Percentiles rank a stretch among this genome's conserved stretches.
phyloP scores from a whole-genome alignment of 1,140 invertebrate species.

The Agraylea sexmaculata region DNA sequence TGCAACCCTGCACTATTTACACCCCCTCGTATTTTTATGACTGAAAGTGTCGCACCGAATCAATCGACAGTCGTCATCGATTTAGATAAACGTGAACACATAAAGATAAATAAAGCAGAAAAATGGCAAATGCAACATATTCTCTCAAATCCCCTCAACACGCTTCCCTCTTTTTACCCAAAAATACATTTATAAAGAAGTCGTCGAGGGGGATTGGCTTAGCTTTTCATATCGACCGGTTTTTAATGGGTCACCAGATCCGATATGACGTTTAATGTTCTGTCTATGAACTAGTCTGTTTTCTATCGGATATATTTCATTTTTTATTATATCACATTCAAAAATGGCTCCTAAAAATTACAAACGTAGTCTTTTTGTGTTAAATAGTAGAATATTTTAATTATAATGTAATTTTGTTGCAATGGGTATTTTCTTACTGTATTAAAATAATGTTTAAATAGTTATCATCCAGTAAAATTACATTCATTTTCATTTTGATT shows the following conservation, averaged over 20 bases:
- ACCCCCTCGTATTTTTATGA: constrained; percentile 13
- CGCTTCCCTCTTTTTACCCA: constrained; percentile 9
- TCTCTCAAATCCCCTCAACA: constrained; percentile 14
- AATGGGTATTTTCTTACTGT: too few species aligned
- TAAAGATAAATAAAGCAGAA: constrained; percentile 23
- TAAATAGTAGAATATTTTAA: too few species aligned
- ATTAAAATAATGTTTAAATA: too few species aligned
- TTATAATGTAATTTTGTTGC: too few species aligned
- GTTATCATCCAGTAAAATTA: too few species aligned
- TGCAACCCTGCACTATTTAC: background rate
- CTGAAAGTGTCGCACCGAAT: constrained; percentile 22
- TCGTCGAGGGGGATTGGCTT: constrained; percentile 8
- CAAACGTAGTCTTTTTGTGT: too few species aligned
- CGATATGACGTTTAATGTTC: constrained; percentile 20
- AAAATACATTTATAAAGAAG: too few species aligned
- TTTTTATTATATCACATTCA: too few species aligned
- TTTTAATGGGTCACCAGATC: constrained; percentile 20
- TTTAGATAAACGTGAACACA: constrained; percentile 22
- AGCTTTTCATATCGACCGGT: constrained; percentile 18
- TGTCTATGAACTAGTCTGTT: too few species aligned
- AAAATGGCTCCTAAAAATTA: too few species aligned
- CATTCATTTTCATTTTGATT: too few species aligned
- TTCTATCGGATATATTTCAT: too few species aligned
- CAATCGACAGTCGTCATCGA: constrained; percentile 23
- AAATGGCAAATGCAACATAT: constrained; percentile 22